Percentiles rank a stretch among this genome's conserved stretches.
Conservation (phyloP, 1,140 invertebrate genomes). For the Cotesia typhae region DNA sequence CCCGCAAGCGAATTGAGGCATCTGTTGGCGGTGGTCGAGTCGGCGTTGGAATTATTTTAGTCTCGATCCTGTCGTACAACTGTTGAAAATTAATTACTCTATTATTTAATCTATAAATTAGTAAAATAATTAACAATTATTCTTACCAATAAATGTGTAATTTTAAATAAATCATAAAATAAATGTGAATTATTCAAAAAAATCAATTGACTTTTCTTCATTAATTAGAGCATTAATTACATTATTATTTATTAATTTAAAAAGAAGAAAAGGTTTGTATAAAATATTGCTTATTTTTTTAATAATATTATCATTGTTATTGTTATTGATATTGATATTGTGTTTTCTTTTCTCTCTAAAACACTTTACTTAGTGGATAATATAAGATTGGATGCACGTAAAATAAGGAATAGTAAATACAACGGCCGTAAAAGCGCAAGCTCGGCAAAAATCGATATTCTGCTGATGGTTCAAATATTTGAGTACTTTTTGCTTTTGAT, state of each 20-base stretch:
- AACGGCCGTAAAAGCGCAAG: not conserved
- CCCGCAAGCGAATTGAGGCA: conserved; percentile 78
- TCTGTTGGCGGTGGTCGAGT: conserved; percentile 80
- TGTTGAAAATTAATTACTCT: conserved; percentile 58
- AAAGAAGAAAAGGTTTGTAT: not conserved
- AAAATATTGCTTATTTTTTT: no score
- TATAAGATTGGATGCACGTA: conserved; percentile 2
- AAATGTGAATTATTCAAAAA: conserved; percentile 50
- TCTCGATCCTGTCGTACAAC: conserved; percentile 88
- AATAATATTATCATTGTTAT: no score
- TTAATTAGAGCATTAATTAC: conserved; percentile 33
- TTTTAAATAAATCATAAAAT: conserved; percentile 39
- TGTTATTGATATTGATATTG: no score
- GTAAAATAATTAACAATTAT: conserved; percentile 1
- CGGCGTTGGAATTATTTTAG: conserved; percentile 75
- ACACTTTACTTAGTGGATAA: conserved; percentile 8
- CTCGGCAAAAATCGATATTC: no score
- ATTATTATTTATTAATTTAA: conserved; percentile 13
- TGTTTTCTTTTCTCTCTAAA: conserved; percentile 5
- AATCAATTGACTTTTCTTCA: conserved; percentile 50
- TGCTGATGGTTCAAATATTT: no score
- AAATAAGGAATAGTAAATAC: conserved; percentile 2
- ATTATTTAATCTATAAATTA: conserved; percentile 12
- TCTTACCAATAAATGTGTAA: conserved; percentile 27
- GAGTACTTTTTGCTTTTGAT: no score